Evolutionary conservation across 2,797 vertebrate species (phyloP), one percentile per base, ranked within the genome.

Genomic region (Sparidentex hasta): DNA sequence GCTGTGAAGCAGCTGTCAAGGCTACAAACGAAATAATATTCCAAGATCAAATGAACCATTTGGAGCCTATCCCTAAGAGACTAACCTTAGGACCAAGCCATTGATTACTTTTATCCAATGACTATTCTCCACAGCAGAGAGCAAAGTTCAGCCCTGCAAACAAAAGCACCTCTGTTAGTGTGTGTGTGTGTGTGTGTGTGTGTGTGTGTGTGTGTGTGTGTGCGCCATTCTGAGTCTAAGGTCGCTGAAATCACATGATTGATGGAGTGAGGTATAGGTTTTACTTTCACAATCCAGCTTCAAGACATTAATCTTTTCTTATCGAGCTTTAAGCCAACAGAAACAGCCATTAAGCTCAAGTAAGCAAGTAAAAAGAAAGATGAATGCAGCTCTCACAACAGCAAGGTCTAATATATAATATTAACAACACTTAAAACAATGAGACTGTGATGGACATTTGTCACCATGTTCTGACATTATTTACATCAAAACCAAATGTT

Each of bases 61-160:
- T 51, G 3, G 18, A 70, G 23, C 23, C 41, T 27, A 9, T 27
- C 23, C 7, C 38, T 44, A 20, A 65, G 13, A 72, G 41, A 17
- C 48, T 21, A 63, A 76, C 61, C 27, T 68, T 23, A 46, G 70
- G 58, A 41, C 56, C 5, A 25, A 59, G 11, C 13, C 43, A 65
- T 16, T 33, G 71, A 87, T 75, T 64, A 43, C 21, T 62, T 48
- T 38, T 51, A 65, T 46, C 38, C 56, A 48, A 5, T 18, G 27
- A 43, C 27, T 46, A 20, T 73, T 59, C 66, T 38, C 43, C 25
- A 79, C 54, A 50, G 43, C 23, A 23, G 29, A 61, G 73, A 65
- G 56, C 80, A 83, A 87, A 89, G 88, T 80, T 87, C 75, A 80
- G 59, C 18, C 44, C 52, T 51, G 44, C 52, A 81, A n/a, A 68